A percentile compares a stretch with the other conserved stretches of the same genome.
Evolutionary conservation across 35 echinoderm and acorn worm species (phyloP).

Genomic region (Apostichopus californicus): DNA sequence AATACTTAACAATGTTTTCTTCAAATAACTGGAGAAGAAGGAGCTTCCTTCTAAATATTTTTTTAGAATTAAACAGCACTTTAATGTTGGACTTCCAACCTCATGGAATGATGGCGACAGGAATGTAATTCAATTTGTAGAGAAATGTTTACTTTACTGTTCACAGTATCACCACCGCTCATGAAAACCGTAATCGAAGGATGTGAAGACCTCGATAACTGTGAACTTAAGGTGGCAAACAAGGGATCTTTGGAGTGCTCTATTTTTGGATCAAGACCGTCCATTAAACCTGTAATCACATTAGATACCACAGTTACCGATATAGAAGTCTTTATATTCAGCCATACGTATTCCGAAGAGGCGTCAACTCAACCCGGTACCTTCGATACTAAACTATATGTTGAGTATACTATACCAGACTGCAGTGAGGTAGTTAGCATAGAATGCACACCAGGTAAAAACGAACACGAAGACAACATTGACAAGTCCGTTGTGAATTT

Average conservation of each 20-base stretch:
- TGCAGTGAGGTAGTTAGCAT: neutral
- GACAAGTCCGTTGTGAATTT: neutral
- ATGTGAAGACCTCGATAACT: neutral
- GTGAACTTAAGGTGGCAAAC: neutral
- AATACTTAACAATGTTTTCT: too few relatives aligned
- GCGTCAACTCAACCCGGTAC: neutral
- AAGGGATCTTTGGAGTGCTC: neutral
- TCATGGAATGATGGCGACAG: too few relatives aligned
- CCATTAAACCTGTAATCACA: neutral
- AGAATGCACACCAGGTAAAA: neutral
- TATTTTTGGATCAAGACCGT: neutral
- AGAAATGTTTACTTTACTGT: neutral
- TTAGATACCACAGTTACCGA: neutral
- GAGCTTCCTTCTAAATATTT: too few relatives aligned
- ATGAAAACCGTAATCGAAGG: neutral
- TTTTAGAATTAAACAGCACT: too few relatives aligned
- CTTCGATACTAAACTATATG: neutral
- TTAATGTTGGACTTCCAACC: too few relatives aligned
- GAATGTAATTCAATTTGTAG: too few relatives aligned
- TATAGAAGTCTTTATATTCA: neutral
- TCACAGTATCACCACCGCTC: neutral
- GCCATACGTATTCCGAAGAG: neutral
- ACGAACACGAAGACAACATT: neutral
- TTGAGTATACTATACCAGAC: neutral
- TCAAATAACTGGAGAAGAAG: too few relatives aligned